Base-by-base conservation (phyloP, 37 sponge, comb jelly and placozoan genomes). In the Oopsacas minuta region DNA sequence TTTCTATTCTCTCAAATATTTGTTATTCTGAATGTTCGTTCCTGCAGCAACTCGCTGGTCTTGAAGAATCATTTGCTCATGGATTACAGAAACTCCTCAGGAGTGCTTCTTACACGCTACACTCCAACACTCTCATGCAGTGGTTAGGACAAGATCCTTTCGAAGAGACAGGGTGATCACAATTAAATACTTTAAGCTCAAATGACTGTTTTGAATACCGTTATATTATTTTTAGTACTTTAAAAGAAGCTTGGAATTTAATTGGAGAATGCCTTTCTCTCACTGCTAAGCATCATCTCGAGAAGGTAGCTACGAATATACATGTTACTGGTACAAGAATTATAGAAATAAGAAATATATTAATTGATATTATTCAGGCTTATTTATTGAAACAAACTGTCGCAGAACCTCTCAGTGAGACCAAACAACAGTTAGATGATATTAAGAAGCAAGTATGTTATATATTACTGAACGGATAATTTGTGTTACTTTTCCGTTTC, bases 101-200 rank as follows among this genome's bases (percentile, higher is more conserved):
- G 15, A 91, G 90, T 52, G 7, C 87, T 20, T 37, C 85, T 36
- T 93, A 91, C 82, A 93, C 88, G 10, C 90, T 94, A 37, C 90
- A 89, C 36, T 91, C 91, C 38, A 90, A 90, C 37, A 32, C 92
- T 35, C 51, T 95, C 39, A 87, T 84, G 52, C 87, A 91, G 87
- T 85, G 87, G 89, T 49, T 95, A 52, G 91, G 93, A 1, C 86
- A 39, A 35, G 91, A 87, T 0, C 88, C 90, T 5, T 89, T 83
- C 82, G 82, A 89, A 37, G 93, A 95, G 53, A 83, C 90, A n/a
- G 91, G 93, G 96, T 95, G n/a, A n/a, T n/a, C n/a, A n/a, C n/a
- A n/a, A n/a, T n/a, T n/a, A n/a, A n/a, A 25, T 61, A 25, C 1
- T 61, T 32, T 61, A 25, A 3, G 1, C 22, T 61, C 20, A 32